Evolutionary conservation across 1,140 invertebrate species (phyloP), one percentile per base, ranked within the genome.

Genomic region (Heliconius eleuchia): DNA sequence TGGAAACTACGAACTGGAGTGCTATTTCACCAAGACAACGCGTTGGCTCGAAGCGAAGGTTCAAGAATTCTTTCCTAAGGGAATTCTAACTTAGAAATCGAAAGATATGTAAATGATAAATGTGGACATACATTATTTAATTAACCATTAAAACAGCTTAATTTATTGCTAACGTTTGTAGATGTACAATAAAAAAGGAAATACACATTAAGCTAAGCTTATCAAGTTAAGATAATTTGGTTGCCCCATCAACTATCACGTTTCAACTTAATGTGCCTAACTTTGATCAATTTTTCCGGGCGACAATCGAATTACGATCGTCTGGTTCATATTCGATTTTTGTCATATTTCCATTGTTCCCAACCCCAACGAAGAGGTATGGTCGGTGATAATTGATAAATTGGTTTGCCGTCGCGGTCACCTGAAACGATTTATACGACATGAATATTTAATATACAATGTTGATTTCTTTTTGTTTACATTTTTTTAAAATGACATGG

Each of bases 261-360:
- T 94, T 91, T 92, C 92, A 87, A 84, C 88, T 89, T 92, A 89
- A 94, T 92, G 88, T 89, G 83, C 84, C 89, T 90, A 91, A 91
- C 91, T 89, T 87, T 92, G 89, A 94, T 93, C 86, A 89, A 81
- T 86, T 88, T 87, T 86, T 89, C 91, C 88, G 84, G 87, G 88
- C 83, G 88, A 91, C 90, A 93, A 94, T 94, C 88, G 90, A 93
- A 92, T 94, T 94, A 91, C 80, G 86, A 87, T 87, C 91, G 89
- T 92, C 91, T 93, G 92, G 89, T 66, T 66, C 60, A 66, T 66
- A 66, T 66, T 30, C 85, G 83, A 91, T 93, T 94, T 94, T 94
- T 92, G 89, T 87, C 89, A 91, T 92, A 91, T 91, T 92, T 91
- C 80, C 85, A 84, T 87, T 82, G 83, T 85, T 82, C 79, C 82